phyloP scores from a whole-genome alignment of 1,140 invertebrate genomes.

The Choristoneura fumiferana region DNA sequence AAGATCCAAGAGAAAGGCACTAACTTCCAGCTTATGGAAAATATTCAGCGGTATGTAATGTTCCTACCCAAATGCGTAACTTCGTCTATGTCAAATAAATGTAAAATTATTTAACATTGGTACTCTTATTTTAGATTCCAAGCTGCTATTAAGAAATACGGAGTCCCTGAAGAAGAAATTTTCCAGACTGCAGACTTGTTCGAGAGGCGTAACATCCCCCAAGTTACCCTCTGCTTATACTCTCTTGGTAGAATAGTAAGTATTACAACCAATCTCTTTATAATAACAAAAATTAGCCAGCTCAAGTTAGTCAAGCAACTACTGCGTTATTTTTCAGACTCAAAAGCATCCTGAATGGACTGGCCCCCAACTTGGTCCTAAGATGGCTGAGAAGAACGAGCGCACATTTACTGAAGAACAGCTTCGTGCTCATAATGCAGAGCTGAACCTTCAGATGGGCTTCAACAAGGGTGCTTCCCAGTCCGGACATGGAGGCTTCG shows the following conservation, averaged over 20 bases:
- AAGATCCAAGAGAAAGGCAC: slow-evolving; percentile 98
- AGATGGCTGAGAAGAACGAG: slow-evolving; percentile 97
- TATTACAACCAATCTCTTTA: slow-evolving; percentile 39
- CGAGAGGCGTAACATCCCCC: slow-evolving; percentile 96
- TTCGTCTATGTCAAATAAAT: not conserved
- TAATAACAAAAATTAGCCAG: too few species aligned
- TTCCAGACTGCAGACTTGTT: slow-evolving; percentile 99
- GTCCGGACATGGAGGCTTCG: slow-evolving; percentile 92
- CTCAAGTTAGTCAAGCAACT: too few species aligned
- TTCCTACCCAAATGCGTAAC: not conserved
- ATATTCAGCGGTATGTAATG: slow-evolving; percentile 87
- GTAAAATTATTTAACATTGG: slow-evolving; percentile 19
- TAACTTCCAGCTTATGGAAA: slow-evolving; percentile 99
- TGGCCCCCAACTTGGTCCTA: slow-evolving; percentile 93
- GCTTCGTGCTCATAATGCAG: slow-evolving; percentile 91
- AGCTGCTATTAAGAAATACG: slow-evolving; percentile 94
- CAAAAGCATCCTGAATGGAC: slow-evolving; percentile 96
- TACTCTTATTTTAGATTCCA: slow-evolving; percentile 88
- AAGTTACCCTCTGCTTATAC: slow-evolving; percentile 95
- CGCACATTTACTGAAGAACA: slow-evolving; percentile 97
- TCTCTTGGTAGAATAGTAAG: slow-evolving; percentile 94
- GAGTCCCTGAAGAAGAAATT: slow-evolving; percentile 97
- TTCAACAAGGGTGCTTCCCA: slow-evolving; percentile 96
- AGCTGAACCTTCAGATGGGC: slow-evolving; percentile 97
- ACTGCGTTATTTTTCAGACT: slow-evolving; percentile 78